Percentiles rank a stretch among this genome's conserved stretches.
phyloP scores from a whole-genome alignment of 2,113 vertebrate species.

The Dolichotis patagonum region DNA sequence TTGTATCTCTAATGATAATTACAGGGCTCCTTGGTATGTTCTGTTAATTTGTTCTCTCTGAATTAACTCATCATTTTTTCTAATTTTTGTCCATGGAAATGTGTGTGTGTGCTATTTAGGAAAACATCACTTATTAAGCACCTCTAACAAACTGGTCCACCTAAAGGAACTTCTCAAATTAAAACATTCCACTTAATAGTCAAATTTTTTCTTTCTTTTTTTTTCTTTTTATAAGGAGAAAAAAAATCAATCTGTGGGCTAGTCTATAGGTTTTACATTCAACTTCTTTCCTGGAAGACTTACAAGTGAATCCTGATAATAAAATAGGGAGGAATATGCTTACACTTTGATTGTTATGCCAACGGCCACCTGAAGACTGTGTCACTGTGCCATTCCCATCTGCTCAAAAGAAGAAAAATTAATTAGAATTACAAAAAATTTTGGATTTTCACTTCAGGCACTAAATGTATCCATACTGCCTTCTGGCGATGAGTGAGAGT shows the following conservation, averaged over 20 bases:
- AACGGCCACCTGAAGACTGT: background rate
- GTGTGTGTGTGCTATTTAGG: background rate
- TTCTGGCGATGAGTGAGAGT: constrained; percentile 1
- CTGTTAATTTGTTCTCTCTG: background rate
- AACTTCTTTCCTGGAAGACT: constrained; percentile 16
- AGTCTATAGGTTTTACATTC: background rate
- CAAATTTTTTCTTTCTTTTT: background rate
- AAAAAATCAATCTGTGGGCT: background rate
- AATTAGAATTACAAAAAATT: constrained; percentile 53
- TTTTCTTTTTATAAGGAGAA: background rate
- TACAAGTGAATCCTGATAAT: background rate
- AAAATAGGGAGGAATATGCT: constrained; percentile 32
- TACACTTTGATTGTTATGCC: constrained; percentile 59
- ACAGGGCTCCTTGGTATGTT: background rate
- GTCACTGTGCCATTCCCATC: constrained; percentile 41
- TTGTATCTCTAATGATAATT: background rate
- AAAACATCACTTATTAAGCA: background rate
- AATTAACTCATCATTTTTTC: background rate
- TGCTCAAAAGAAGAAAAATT: constrained; percentile 63
- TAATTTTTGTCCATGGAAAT: background rate
- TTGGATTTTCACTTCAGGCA: constrained; percentile 9
- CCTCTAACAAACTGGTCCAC: background rate
- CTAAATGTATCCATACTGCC: background rate
- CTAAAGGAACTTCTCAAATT: background rate
- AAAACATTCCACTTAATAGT: constrained; percentile 6